These are phyloP conservation scores for Oophaga pumilio DNA, from an alignment of 2,113 vertebrate genomes.

Conservation along the genomic window DNA sequence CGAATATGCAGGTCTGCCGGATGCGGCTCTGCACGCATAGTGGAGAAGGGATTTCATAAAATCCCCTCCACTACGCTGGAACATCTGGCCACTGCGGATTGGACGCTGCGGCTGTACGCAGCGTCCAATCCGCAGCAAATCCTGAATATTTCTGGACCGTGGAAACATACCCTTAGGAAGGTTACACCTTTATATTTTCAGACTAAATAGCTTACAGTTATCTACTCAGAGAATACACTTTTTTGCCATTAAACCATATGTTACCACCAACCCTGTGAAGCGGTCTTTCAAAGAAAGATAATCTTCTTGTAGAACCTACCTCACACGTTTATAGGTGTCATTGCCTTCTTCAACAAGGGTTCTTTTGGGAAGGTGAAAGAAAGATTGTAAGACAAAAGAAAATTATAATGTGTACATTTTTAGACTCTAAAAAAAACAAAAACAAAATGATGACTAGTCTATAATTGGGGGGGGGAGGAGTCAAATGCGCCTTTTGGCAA, in stretches of 20 bases:
- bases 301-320: constrained; percentile 50
- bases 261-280: constrained; percentile 14
- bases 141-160: too few species aligned
- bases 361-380: constrained; percentile 54
- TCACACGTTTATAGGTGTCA: constrained; percentile 54
- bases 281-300: not conserved
- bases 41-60: too few species aligned
- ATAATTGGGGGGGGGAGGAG: not conserved
- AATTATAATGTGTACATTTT: constrained; percentile 30
- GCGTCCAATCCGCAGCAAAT: too few species aligned
- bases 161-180: too few species aligned
- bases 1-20: too few species aligned
- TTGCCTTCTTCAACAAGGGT: constrained; percentile 57
- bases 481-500: not conserved
- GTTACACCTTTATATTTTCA: not conserved
- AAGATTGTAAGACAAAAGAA: constrained; percentile 40
- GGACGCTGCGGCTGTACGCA: too few species aligned
- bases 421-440: not conserved
- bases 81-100: too few species aligned
- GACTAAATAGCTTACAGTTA: not conserved
- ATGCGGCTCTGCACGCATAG: too few species aligned
- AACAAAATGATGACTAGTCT: not conserved
- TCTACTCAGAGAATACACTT: not conserved
- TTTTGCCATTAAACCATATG: not conserved
- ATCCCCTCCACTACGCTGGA: too few species aligned